Base-by-base conservation (phyloP, 2,888 invertebrate species). In the Archips crataeganus region DNA sequence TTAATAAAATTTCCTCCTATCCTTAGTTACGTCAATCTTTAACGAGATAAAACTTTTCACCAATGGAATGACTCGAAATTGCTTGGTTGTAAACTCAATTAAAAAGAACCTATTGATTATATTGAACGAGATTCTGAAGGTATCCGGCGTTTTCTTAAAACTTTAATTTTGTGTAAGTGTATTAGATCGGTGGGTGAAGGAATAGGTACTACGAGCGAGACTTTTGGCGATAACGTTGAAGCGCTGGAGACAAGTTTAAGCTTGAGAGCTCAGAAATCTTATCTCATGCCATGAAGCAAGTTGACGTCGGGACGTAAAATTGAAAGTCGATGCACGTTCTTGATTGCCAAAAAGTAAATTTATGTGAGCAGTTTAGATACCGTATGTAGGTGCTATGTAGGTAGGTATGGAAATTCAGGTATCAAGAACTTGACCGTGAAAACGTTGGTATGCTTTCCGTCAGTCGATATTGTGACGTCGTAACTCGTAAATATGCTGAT, bases 401-500 rank as follows among this genome's bases (percentile, higher is more conserved):
- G 3, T 57, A 57, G 23, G 23, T 42, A 62, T 1, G 39, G 10
- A 62, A 62, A 62, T 62, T 23, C 11, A 45, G 32, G 13, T 23
- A 63, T 32, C 13, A 47, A 11, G 13, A 23, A 45, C 11, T 32
- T 36, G 36, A 23, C 34, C 32, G n/a, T 15, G 5, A 34, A 32
- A 47, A 49, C 34, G 32, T 39, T 1, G n/a, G 60, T 57, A 32
- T 57, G 45, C 60, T 47, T 63, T 45, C 45, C 63, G 45, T 51
- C 49, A 8, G 64, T 64, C 64, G 64, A 64, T 64, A 64, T 32
- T 49, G 49, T 49, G 64, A 64, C 36, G 49, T 49, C 64, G 64
- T 8, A 49, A 64, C 13, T 64, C 64, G 64, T 64, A 64, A 64
- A 64, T 64, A 47, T 36, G 49, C 13, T 34, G 49, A 32, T 64